Base-by-base conservation (phyloP, 2,113 vertebrate species). In the Xiphorhynchus elegans region DNA sequence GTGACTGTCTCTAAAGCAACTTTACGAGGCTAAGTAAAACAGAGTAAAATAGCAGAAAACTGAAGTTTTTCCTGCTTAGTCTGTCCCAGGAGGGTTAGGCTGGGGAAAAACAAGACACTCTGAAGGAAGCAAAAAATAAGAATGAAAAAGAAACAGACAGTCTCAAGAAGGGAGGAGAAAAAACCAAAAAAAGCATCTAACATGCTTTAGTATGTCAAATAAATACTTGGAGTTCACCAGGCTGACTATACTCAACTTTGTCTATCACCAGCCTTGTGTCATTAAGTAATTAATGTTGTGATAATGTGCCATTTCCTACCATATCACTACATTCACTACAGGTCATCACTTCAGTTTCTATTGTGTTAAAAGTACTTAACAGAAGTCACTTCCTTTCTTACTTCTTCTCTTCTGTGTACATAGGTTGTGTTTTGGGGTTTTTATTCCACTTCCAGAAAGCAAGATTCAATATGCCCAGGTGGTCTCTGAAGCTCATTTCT, bases 201-300 rank as follows among this genome's bases (percentile, higher is more conserved):
- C 59, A 20, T 33, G n/a, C n/a, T n/a, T n/a, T n/a, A 91, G 87
- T 89, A 69, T 50, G 16, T 90, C 79, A 95, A 80, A 86, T 70
- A 74, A 42, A 13, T 80, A 80, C 63, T 74, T 93, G 72, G 50
- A 83, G 24, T 80, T 84, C 29, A 47, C 35, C 4, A 86, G 29
- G 9, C 50, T 88, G 62, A 64, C 37, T 88, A 39, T 49, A 90
- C 35, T 86, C 40, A 91, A 46, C 64, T 93, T 73, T 78, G 83
- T 72, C 66, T 42, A 89, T 80, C 33, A 89, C 17, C 24, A 73
- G 49, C 24, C 95, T 94, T 90, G 44, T 83, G 39, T 75, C 77
- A 93, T 85, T 89, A 97, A 70, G 58, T 89, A 96, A 89, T 91
- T 89, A 95, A 95, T 69, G 49, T 85, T 92, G 53, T 5, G 2